phyloP scores from a whole-genome alignment of 1,140 invertebrate species.

The Antheraea mylitta region DNA sequence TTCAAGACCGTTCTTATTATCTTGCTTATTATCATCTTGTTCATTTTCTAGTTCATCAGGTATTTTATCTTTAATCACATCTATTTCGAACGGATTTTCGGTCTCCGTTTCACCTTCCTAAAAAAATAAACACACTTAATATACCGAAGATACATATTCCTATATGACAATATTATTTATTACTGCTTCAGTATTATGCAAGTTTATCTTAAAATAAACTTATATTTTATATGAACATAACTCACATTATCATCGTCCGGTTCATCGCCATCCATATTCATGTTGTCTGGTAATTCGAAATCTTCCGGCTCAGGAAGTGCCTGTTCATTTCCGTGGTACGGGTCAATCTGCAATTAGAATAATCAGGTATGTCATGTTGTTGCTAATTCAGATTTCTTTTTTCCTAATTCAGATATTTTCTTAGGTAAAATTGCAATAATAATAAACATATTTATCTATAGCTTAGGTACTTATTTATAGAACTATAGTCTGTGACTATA shows the following conservation, averaged over 20 bases:
- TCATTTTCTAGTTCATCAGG: constrained; percentile 64
- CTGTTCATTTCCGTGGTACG: constrained; percentile 89
- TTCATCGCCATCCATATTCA: constrained; percentile 88
- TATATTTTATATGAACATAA: neutral
- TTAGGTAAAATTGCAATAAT: neutral
- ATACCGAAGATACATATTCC: neutral
- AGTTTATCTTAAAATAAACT: no score
- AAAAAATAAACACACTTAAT: constrained; percentile 3
- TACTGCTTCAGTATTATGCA: no score
- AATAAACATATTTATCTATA: no score
- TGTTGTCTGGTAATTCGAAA: constrained; percentile 92
- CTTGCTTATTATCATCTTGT: constrained; percentile 56
- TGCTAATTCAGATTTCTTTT: neutral
- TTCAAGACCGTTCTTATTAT: constrained; percentile 72
- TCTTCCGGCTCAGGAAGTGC: constrained; percentile 89
- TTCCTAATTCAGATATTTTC: no score
- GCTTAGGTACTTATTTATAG: no score
- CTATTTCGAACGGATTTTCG: constrained; percentile 91
- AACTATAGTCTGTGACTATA: no score
- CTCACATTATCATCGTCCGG: constrained; percentile 77
- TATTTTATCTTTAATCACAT: constrained; percentile 84
- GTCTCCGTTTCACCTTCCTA: constrained; percentile 81
- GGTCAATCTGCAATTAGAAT: constrained; percentile 81
- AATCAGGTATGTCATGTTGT: neutral
- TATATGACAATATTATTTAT: neutral